Percentiles rank a stretch among this genome's conserved stretches.
Evolutionary conservation across 2,888 invertebrate species (phyloP).

Genomic region (Tiphia femorata): DNA sequence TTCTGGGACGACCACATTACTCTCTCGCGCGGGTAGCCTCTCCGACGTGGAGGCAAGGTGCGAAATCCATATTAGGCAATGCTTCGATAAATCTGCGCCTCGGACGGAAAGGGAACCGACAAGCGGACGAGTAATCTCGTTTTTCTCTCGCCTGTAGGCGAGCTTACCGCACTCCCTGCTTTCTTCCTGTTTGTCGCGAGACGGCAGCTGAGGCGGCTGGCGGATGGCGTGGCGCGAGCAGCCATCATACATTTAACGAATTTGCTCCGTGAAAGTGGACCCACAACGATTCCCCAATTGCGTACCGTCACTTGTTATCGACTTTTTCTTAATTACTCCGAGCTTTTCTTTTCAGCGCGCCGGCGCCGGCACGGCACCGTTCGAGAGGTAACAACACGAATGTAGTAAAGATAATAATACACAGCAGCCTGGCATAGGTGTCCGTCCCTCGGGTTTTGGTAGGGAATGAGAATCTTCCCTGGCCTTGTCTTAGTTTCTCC

Average conservation of each 20-base stretch:
- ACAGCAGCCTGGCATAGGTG: too few species aligned
- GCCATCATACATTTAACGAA: not conserved
- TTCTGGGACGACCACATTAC: conserved; percentile 49
- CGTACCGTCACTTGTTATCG: too few species aligned
- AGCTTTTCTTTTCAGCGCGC: not conserved
- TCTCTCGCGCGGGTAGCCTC: too few species aligned
- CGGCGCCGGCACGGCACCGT: not conserved
- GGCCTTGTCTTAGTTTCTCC: too few species aligned
- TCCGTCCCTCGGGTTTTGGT: too few species aligned
- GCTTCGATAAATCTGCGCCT: conserved; percentile 55
- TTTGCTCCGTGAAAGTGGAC: not conserved
- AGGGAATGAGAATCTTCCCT: too few species aligned
- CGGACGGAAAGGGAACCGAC: conserved; percentile 34
- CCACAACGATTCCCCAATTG: too few species aligned
- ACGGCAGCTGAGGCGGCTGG: not conserved
- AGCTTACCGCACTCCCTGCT: not conserved
- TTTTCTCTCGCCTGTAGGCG: conserved; percentile 7
- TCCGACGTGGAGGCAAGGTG: conserved; percentile 52
- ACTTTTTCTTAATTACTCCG: too few species aligned
- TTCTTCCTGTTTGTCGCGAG: conserved; percentile 16
- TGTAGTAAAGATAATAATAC: too few species aligned
- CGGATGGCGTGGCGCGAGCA: not conserved
- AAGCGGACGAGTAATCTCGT: conserved; percentile 23
- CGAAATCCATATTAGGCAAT: conserved; percentile 58
- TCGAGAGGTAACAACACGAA: too few species aligned